Base-by-base conservation (phyloP, 2,797 vertebrate species). In the Podarcis siculus region DNA sequence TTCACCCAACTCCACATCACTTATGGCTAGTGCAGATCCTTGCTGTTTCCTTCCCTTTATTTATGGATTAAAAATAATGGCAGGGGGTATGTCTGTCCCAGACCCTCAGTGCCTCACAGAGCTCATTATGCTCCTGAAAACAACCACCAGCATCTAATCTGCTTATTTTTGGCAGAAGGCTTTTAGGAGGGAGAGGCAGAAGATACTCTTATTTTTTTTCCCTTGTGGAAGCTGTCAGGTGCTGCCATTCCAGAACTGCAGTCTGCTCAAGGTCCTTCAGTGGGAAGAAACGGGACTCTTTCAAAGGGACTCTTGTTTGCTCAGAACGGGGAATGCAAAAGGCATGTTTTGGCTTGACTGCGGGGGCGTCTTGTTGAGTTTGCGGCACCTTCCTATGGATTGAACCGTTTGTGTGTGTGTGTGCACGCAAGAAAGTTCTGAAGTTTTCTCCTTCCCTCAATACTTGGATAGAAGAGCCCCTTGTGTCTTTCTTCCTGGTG, bases 291-390 rank as follows among this genome's bases (percentile, higher is more conserved):
- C 67, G 86, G 82, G 1, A 6, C 23, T 90, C 86, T 0, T 61
- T 90, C 87, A 66, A 77, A 89, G 27, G 89, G 90, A 2, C 91
- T 88, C 7, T 90, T 81, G 84, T 96, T 72, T 96, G 92, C 95
- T 98, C 95, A 97, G 95, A 92, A 91, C 93, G 91, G 85, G 96
- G 97, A 98, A 98, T 97, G 97, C 94, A 5, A 90, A 55, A 92
- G 90, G 73, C 93, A 37, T 55, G 95, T 96, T 95, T 92, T 92
- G 90, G 95, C 95, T 94, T 94, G 95, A 96, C 94, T 90, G 97
- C 89, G 97, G 97, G 96, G 97, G 97, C 93, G 94, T 95, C 49
- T 93, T 95, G 96, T 97, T 97, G 97, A 96, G 91, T 97, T 97
- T 97, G 97, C 93, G 97, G 96, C 96, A 96, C 32, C 93, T 95